Evolutionary conservation across 1,140 invertebrate species (phyloP).

Genomic region (Homalodisca vitripennis): DNA sequence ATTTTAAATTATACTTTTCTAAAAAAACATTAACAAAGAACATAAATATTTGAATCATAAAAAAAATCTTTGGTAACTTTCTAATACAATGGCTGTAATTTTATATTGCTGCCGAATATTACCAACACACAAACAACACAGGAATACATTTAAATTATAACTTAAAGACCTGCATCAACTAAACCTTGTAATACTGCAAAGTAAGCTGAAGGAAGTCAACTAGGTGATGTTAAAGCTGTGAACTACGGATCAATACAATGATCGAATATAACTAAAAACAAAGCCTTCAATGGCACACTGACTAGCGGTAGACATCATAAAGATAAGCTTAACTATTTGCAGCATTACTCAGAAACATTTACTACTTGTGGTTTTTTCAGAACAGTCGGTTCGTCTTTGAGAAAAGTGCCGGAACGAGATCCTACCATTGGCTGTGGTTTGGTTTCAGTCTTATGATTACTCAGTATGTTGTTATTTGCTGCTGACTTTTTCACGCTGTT

Average conservation of each 20-base stretch:
- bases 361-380: conserved; percentile 52
- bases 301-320: conserved; percentile 29
- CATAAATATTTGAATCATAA: background rate
- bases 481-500: background rate
- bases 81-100: background rate
- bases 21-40: background rate
- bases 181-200: background rate
- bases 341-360: conserved; percentile 35
- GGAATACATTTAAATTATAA: background rate
- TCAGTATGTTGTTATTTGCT: conserved; percentile 4
- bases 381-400: conserved; percentile 66
- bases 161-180: background rate
- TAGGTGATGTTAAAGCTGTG: background rate
- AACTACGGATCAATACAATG: background rate
- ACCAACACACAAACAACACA: background rate
- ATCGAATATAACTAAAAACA: background rate
- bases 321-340: background rate
- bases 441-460: conserved; percentile 31
- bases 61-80: conserved; percentile 24
- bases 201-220: background rate
- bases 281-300: conserved; percentile 34
- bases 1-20: too few relatives aligned
- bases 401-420: conserved; percentile 65
- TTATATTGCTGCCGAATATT: background rate
- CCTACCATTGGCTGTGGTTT: conserved; percentile 46